These are phyloP conservation scores for Gymnobelideus leadbeateri DNA, from an alignment of 2,113 vertebrate genomes.

Conservation along the genomic window DNA sequence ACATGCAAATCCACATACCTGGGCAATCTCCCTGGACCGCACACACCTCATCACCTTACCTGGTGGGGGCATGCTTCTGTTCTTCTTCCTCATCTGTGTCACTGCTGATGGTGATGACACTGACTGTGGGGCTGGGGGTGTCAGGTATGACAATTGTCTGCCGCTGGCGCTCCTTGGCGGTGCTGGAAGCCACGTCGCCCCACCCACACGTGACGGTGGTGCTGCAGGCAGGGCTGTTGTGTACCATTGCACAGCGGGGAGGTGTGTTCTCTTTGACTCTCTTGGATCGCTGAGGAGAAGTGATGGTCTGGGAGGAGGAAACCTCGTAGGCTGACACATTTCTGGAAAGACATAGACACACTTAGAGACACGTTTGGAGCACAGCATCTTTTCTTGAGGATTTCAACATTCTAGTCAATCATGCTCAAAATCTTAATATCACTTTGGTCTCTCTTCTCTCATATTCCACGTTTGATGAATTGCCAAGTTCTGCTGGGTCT, in stretches of 20 bases:
- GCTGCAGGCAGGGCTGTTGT: slow-evolving; percentile 89
- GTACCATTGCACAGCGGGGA: slow-evolving; percentile 94
- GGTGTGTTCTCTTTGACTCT: slow-evolving; percentile 99
- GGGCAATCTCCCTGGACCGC: neutral
- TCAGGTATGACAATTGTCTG: slow-evolving; percentile 98
- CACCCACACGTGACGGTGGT: slow-evolving; percentile 87
- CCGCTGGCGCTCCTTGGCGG: slow-evolving; percentile 89
- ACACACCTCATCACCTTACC: slow-evolving; percentile 82
- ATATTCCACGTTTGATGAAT: neutral
- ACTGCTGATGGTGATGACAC: slow-evolving; percentile 99
- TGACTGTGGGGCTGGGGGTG: slow-evolving; percentile 97
- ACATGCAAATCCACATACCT: rapidly evolving
- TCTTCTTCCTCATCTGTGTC: slow-evolving; percentile 99
- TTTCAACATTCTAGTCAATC: neutral
- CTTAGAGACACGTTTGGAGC: neutral
- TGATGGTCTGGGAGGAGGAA: slow-evolving; percentile 92
- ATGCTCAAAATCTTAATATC: neutral
- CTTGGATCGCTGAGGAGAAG: slow-evolving; percentile 96
- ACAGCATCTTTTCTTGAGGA: neutral
- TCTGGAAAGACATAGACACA: slow-evolving; percentile 78
- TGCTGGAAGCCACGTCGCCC: slow-evolving; percentile 89
- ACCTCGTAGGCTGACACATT: slow-evolving; percentile 94
- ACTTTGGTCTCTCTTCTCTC: neutral
- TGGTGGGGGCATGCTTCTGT: slow-evolving; percentile 93
- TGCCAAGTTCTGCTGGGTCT: neutral